Conservation (phyloP, 2,113 vertebrate species). For the Trematocara variabile region DNA sequence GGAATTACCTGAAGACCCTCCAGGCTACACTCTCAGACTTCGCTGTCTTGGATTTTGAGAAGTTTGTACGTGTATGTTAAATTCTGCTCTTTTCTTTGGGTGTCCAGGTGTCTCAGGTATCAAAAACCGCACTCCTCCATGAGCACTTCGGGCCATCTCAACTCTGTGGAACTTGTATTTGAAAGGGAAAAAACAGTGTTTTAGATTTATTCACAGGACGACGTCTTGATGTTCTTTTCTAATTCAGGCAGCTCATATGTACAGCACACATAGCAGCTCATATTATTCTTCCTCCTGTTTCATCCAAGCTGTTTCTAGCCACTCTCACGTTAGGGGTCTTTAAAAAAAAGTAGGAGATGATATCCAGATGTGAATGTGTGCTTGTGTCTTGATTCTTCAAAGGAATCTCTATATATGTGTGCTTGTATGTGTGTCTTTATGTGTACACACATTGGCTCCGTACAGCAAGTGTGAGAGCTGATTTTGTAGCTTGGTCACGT, state of each 20-base stretch:
- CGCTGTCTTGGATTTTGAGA: not conserved
- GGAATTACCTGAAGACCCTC: not conserved
- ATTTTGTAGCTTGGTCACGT: conserved; percentile 35
- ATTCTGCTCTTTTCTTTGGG: not conserved
- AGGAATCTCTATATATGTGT: conserved; percentile 17
- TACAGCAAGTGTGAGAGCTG: conserved; percentile 15
- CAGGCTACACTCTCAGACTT: not conserved
- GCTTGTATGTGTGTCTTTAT: conserved; percentile 12
- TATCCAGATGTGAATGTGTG: conserved; percentile 66
- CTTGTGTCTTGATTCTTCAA: conserved; percentile 37
- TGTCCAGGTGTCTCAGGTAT: conserved; percentile 32
- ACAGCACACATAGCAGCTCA: not conserved
- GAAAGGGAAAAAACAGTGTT: conserved; percentile 36
- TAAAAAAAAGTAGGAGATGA: conserved; percentile 52
- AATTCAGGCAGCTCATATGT: not conserved
- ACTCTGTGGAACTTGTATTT: conserved; percentile 7
- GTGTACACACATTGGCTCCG: not conserved
- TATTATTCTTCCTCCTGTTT: conserved; percentile 38
- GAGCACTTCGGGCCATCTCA: not conserved
- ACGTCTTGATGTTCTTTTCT: not conserved
- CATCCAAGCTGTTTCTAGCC: conserved; percentile 18
- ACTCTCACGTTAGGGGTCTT: conserved; percentile 56
- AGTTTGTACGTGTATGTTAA: not conserved
- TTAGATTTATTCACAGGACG: conserved; percentile 35
- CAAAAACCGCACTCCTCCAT: conserved; percentile 9